These are phyloP conservation scores for Conchocele bisecta DNA, from an alignment of 2,888 invertebrate species.

Conservation along the genomic window DNA sequence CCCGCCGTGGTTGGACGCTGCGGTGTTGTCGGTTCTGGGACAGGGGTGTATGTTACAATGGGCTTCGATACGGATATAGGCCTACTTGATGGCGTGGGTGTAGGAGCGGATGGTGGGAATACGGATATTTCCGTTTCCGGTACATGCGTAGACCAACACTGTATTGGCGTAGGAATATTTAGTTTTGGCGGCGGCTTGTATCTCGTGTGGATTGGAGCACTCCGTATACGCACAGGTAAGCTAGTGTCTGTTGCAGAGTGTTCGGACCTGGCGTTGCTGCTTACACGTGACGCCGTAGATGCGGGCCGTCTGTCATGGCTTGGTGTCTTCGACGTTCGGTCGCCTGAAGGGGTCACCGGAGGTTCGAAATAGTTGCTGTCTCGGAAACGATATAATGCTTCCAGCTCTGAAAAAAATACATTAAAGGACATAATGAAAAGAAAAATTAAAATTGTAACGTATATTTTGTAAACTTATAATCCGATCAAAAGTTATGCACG, in stretches of 20 bases:
- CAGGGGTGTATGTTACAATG: slow-evolving; percentile 2
- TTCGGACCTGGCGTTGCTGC: not conserved
- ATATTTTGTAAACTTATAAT: not conserved
- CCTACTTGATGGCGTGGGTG: slow-evolving; percentile 19
- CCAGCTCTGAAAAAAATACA: slow-evolving; percentile 63
- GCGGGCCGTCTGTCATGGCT: too few relatives aligned
- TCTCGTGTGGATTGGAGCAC: slow-evolving; percentile 67
- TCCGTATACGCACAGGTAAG: slow-evolving; percentile 57
- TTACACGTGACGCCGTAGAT: slow-evolving; percentile 19
- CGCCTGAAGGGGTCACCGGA: slow-evolving; percentile 56
- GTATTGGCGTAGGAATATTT: slow-evolving; percentile 68
- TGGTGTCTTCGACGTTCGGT: slow-evolving; percentile 30
- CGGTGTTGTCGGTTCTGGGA: slow-evolving; percentile 19
- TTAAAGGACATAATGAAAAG: too few relatives aligned
- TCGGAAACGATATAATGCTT: slow-evolving; percentile 69
- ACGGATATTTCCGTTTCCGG: slow-evolving; percentile 65
- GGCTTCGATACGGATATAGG: not conserved
- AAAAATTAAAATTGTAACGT: too few relatives aligned
- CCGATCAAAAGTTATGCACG: too few relatives aligned
- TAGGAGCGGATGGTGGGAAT: slow-evolving; percentile 19
- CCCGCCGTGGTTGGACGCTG: not conserved
- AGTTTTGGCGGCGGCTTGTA: slow-evolving; percentile 66
- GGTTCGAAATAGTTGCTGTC: slow-evolving; percentile 70
- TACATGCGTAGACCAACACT: slow-evolving; percentile 71
- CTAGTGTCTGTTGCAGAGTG: slow-evolving; percentile 1